Percentiles rank a stretch among this genome's conserved stretches.
phyloP scores from a whole-genome alignment of 2,113 vertebrate genomes.

The Pachypanchax playfairii region DNA sequence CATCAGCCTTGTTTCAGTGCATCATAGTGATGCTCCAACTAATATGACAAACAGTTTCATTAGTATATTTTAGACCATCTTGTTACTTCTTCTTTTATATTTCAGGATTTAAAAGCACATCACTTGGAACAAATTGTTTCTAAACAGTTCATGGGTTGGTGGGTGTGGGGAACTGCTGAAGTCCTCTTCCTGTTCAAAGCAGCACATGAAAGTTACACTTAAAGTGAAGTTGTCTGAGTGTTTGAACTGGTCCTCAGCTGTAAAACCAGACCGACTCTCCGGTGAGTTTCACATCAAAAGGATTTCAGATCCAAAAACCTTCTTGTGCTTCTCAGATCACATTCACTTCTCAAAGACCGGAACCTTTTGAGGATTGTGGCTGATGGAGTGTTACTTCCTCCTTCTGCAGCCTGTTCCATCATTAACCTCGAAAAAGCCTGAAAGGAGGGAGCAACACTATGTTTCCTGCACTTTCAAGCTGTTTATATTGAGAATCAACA shows the following conservation, averaged over 20 bases:
- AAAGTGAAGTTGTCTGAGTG: constrained; percentile 13
- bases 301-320: constrained; percentile 21
- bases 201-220: no score
- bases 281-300: constrained; percentile 45
- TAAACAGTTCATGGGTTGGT: no score
- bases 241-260: constrained; percentile 6
- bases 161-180: constrained; percentile 5
- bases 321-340: constrained; percentile 43
- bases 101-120: no score
- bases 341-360: constrained; percentile 1
- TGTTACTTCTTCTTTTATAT: no score
- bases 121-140: no score
- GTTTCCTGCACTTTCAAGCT: no score
- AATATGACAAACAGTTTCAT: no score
- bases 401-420: constrained; percentile 11
- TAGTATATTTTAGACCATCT: no score
- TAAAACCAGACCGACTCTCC: constrained; percentile 16
- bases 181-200: constrained; percentile 34
- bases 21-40: no score
- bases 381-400: constrained; percentile 6
- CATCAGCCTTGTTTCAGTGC: no score
- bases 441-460: neutral
- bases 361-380: constrained; percentile 21
- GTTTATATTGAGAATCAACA: no score
- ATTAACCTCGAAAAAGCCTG: constrained; percentile 31